Percentiles rank a stretch among this genome's conserved stretches.
Conservation (phyloP, 1,140 invertebrate genomes). For the Mizuhopecten yessoensis region DNA sequence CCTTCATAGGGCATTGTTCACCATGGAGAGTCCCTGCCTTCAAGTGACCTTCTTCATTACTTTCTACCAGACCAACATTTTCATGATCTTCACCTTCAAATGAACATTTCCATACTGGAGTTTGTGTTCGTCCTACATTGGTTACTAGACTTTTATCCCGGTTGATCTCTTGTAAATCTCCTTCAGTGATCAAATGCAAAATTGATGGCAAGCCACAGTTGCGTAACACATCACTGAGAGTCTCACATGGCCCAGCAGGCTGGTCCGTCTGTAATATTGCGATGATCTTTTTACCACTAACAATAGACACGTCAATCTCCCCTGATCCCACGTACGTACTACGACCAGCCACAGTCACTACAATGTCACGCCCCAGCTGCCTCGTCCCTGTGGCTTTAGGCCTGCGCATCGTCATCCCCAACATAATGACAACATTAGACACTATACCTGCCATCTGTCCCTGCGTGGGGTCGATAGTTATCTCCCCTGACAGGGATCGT, state of each 20-base stretch:
- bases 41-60: not conserved
- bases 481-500: conserved; percentile 81
- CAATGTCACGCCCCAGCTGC: conserved; percentile 30
- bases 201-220: not conserved
- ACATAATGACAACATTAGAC: not conserved
- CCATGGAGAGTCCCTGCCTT: not conserved
- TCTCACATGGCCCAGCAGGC: not conserved
- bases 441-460: conserved; percentile 14
- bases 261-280: not conserved
- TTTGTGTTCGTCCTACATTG: not conserved
- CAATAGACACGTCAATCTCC: not conserved
- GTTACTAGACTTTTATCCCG: not conserved
- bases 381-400: conserved; percentile 5
- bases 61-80: not conserved
- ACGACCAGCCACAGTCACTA: not conserved
- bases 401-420: not conserved
- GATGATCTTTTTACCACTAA: not conserved
- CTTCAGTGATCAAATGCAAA: not conserved
- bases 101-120: not conserved
- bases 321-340: not conserved
- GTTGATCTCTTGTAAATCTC: not conserved
- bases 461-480: conserved; percentile 20
- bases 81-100: not conserved
- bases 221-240: not conserved
- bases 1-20: not conserved